phyloP scores from a whole-genome alignment of 2,113 vertebrate species.

The Motacilla alba region DNA sequence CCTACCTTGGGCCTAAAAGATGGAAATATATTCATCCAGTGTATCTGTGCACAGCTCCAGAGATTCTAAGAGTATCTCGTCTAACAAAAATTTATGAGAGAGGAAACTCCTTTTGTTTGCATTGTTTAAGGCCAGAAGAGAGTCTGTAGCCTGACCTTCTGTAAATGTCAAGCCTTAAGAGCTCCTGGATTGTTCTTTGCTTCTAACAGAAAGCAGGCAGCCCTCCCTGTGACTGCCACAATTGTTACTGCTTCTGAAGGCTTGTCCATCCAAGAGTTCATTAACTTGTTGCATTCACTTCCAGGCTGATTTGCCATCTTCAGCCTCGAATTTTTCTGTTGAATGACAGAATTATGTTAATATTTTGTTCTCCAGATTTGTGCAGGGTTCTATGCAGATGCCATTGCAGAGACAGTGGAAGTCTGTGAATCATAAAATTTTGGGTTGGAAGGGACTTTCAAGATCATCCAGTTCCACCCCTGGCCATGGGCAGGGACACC shows the following conservation, averaged over 20 bases:
- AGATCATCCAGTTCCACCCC: fast-evolving
- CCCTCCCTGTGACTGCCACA: background rate
- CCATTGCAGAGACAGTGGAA: background rate
- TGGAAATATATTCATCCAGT: conserved; percentile 4
- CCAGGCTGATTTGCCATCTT: background rate
- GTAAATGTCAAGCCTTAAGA: conserved; percentile 29
- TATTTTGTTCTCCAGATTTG: background rate
- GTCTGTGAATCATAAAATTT: background rate
- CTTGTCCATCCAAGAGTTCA: background rate
- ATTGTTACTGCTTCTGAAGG: background rate
- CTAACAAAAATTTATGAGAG: background rate
- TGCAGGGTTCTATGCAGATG: fast-evolving
- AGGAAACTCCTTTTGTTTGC: conserved; percentile 10
- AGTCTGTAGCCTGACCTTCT: conserved; percentile 11
- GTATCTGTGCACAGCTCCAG: background rate
- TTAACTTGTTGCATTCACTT: background rate
- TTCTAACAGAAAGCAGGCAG: background rate
- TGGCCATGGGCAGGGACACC: background rate
- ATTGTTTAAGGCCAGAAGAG: conserved; percentile 3
- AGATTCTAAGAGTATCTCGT: conserved; percentile 9
- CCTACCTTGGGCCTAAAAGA: background rate
- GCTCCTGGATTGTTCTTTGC: background rate
- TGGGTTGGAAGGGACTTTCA: background rate
- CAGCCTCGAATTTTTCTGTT: background rate
- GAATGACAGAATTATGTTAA: background rate